Evolutionary conservation across 2,888 invertebrate species (phyloP).

Genomic region (Drosophila mimetica): DNA sequence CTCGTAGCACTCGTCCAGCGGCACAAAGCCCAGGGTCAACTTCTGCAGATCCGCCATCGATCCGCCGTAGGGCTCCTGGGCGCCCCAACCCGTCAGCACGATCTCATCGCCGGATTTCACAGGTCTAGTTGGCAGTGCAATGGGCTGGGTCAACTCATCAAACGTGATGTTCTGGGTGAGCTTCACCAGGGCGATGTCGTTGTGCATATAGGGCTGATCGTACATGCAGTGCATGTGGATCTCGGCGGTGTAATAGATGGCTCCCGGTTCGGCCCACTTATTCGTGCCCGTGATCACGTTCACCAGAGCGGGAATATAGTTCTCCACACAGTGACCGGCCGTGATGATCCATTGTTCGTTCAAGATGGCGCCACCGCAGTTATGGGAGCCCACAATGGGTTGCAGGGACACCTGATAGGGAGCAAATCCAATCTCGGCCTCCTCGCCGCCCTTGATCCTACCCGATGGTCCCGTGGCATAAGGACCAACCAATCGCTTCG

Average conservation of each 20-base stretch:
- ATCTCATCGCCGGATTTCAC: slow-evolving; percentile 84
- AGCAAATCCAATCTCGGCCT: slow-evolving; percentile 67
- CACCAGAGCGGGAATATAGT: slow-evolving; percentile 30
- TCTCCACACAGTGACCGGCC: slow-evolving; percentile 75
- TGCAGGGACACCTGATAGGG: slow-evolving; percentile 82
- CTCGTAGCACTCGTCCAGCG: slow-evolving; percentile 85
- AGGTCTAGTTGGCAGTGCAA: slow-evolving; percentile 83
- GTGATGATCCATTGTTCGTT: slow-evolving; percentile 70
- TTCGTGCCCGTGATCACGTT: slow-evolving; percentile 72
- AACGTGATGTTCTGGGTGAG: slow-evolving; percentile 86
- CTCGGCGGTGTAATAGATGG: slow-evolving; percentile 44
- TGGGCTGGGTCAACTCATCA: slow-evolving; percentile 85
- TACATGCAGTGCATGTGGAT: slow-evolving; percentile 66
- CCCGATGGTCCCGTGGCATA: background rate
- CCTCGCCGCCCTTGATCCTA: slow-evolving; percentile 67
- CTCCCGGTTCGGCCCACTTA: slow-evolving; percentile 53
- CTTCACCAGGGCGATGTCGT: slow-evolving; percentile 89
- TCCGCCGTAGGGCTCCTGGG: slow-evolving; percentile 83
- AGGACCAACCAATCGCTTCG: slow-evolving; percentile 42
- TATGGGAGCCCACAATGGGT: slow-evolving; percentile 53
- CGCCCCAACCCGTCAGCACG: slow-evolving; percentile 87
- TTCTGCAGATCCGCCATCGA: slow-evolving; percentile 86
- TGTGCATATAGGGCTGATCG: slow-evolving; percentile 73
- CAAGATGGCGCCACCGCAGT: slow-evolving; percentile 80
- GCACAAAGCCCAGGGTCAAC: slow-evolving; percentile 85